Percentiles rank a stretch among this genome's conserved stretches.
These are phyloP conservation scores for Potamarius usumacintae DNA, from an alignment of 2,113 vertebrate genomes.

Conservation along the genomic window DNA sequence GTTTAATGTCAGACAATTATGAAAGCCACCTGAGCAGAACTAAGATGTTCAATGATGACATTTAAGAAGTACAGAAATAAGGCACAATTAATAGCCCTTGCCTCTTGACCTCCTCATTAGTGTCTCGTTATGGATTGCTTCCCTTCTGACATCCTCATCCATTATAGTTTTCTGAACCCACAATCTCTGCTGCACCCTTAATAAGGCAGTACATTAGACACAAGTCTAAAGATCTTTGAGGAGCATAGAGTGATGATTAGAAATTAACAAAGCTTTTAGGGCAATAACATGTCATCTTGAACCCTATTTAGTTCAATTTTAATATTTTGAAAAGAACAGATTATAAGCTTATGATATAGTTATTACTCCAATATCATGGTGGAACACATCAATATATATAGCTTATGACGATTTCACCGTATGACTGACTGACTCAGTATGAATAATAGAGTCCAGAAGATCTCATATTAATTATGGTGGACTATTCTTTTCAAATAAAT, in stretches of 20 bases:
- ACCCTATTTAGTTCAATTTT: background rate
- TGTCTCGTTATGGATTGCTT: slow-evolving; percentile 23
- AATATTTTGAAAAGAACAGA: background rate
- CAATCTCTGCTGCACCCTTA: background rate
- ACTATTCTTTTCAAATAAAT: background rate
- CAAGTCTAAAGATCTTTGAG: background rate
- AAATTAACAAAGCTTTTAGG: background rate
- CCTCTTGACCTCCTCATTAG: slow-evolving; percentile 40
- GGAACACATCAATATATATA: background rate
- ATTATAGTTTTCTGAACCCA: slow-evolving; percentile 2
- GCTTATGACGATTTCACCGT: background rate
- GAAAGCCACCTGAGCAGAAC: slow-evolving; percentile 38
- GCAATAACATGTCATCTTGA: background rate
- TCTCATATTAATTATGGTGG: background rate
- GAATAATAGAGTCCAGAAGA: background rate
- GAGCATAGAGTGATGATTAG: background rate
- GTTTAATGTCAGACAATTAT: slow-evolving; percentile 38
- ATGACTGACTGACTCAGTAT: background rate
- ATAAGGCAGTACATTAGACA: slow-evolving; percentile 4
- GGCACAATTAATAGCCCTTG: slow-evolving; percentile 30
- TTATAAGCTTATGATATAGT: background rate
- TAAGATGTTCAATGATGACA: slow-evolving; percentile 43
- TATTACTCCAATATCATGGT: background rate
- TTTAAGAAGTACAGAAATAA: slow-evolving; percentile 36
- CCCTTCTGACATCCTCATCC: slow-evolving; percentile 5